Percentiles rank a stretch among this genome's conserved stretches.
These are phyloP conservation scores for Drosophila picticornis DNA, from an alignment of 2,888 invertebrate species.

Conservation along the genomic window DNA sequence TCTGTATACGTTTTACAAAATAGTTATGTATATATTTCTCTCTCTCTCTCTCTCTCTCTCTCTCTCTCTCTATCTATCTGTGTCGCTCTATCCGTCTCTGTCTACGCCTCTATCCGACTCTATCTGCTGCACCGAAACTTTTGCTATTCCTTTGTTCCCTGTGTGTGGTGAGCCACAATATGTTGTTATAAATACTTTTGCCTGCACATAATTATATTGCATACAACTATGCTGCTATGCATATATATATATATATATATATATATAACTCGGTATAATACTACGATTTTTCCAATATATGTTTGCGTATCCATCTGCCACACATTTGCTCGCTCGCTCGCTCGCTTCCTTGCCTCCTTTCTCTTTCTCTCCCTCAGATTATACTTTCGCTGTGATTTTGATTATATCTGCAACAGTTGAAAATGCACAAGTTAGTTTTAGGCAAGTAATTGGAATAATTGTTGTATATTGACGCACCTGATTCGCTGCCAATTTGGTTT, in stretches of 20 bases:
- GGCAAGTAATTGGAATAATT: not conserved
- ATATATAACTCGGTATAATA: slow-evolving; percentile 38
- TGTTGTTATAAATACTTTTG: slow-evolving; percentile 44
- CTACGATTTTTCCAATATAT: slow-evolving; percentile 29
- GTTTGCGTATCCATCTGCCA: not conserved
- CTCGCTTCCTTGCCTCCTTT: not conserved
- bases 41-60: slow-evolving; percentile 2
- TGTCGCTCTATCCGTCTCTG: not conserved
- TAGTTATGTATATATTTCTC: slow-evolving; percentile 46
- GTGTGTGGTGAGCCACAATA: slow-evolving; percentile 31
- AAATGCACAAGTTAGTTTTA: not conserved
- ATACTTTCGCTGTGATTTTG: slow-evolving; percentile 6
- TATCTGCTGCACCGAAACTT: not conserved
- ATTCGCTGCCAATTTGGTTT: not conserved
- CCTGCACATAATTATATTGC: slow-evolving; percentile 11
- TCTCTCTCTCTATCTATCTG: not conserved
- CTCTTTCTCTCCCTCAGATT: not conserved
- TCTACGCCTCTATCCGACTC: not conserved
- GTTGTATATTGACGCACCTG: slow-evolving; percentile 11
- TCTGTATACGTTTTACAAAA: slow-evolving; percentile 71
- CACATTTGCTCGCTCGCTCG: not conserved
- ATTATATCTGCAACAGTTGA: slow-evolving; percentile 25
- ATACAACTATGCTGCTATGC: slow-evolving; percentile 14
- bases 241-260: not conserved
- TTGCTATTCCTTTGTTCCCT: slow-evolving; percentile 45